Evolutionary conservation across 1,140 invertebrate genomes (phyloP), one percentile per base, ranked within the genome.

Genomic region (Listronotus bonariensis): DNA sequence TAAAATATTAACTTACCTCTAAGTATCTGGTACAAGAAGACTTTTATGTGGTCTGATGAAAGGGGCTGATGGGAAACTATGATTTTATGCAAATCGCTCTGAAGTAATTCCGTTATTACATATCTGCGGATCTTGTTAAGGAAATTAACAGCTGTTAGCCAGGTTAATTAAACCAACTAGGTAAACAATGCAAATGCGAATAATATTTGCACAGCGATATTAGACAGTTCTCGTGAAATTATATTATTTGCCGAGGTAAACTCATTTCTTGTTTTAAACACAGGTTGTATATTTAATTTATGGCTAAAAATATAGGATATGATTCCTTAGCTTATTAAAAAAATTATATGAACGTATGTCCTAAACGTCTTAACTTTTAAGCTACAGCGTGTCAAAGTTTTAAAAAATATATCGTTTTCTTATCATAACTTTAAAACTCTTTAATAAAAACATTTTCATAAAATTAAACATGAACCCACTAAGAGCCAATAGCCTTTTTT

Each of bases 1-100:
- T 68, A 12, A 34, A 56, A 41, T 42, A n/a, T 18, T 15, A 18
- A 85, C 88, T 88, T 78, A 93, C 95, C 97, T 87, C 97, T 88
- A 73, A 99, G 88, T 81, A 99, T 99, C 86, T 99, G 97, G 83
- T 99, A 99, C 68, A 99, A 92, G 88, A 99, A 99, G 81, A 99
- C 95, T 89, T 99, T 99, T 81, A 99, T 97, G 86, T 99, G 97
- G 84, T 99, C 97, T 55, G 95, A 88, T 72, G 96, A 97, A 54
- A 99, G 88, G 76, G 96, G 93, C 84, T 99, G 97, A 58, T 96
- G 96, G 68, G 96, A 98, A 68, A 99, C 97, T 80, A 99, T 99
- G 80, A 99, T 99, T 87, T 99, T 99, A 85, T 99, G 97, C 70
- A 99, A 87, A 86, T 99, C 97, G 81, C 95, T 98, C 84, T 99